These are phyloP conservation scores for Holotrichia oblita DNA, from an alignment of 1,140 invertebrate species.

Conservation along the genomic window DNA sequence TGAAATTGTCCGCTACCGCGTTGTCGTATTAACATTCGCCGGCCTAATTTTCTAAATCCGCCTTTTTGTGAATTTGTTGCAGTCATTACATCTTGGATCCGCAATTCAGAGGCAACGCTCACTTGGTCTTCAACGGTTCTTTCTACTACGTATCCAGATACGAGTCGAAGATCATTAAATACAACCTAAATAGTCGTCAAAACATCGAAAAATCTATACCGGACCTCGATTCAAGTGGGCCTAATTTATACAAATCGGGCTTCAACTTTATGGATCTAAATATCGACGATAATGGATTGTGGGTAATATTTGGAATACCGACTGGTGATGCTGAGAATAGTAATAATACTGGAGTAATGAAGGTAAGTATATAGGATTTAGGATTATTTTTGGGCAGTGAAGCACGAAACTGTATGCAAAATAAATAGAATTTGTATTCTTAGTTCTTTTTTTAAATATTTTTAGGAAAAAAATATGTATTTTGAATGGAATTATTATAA, in stretches of 20 bases:
- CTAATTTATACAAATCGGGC: conserved; percentile 71
- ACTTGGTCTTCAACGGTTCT: conserved; percentile 88
- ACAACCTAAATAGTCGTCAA: conserved; percentile 65
- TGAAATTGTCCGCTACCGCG: not conserved
- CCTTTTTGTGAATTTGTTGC: conserved; percentile 41
- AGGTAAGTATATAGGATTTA: conserved; percentile 63
- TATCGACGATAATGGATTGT: conserved; percentile 93
- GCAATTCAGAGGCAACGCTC: conserved; percentile 82
- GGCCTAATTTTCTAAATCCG: conserved; percentile 20
- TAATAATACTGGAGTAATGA: conserved; percentile 89
- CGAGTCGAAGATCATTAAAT: conserved; percentile 71
- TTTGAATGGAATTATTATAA: too few species aligned
- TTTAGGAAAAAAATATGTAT: too few species aligned
- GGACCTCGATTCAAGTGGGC: conserved; percentile 59
- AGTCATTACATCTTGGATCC: conserved; percentile 58
- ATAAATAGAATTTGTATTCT: not conserved
- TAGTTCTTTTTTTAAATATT: too few species aligned
- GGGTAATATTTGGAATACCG: conserved; percentile 83
- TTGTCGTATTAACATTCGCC: not conserved
- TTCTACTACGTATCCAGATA: conserved; percentile 87
- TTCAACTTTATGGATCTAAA: conserved; percentile 91
- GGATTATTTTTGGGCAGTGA: not conserved
- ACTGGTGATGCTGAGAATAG: conserved; percentile 59
- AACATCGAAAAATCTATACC: conserved; percentile 60
- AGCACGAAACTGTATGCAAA: too few species aligned